Evolutionary conservation across 2,888 invertebrate species (phyloP).

Genomic region (Panzeria rudis): DNA sequence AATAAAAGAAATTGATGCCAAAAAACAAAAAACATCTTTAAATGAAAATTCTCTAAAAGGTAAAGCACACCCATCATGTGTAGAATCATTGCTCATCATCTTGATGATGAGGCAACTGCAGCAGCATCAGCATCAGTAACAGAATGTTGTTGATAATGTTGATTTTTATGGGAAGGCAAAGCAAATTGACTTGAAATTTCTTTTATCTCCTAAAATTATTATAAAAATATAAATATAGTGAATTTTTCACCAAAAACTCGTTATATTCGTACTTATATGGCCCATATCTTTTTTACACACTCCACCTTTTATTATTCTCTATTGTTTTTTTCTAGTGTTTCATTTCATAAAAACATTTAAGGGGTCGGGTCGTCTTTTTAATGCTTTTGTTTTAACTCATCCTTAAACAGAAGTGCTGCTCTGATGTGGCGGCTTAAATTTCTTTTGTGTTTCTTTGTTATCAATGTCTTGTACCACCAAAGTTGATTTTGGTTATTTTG

Average conservation of each 20-base stretch:
- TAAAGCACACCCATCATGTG: conserved; percentile 54
- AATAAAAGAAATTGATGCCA: conserved; percentile 34
- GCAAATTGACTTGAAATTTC: conserved; percentile 60
- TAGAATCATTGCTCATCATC: conserved; percentile 21
- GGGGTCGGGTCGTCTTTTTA: neutral
- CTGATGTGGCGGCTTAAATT: conserved; percentile 13
- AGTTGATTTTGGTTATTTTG: conserved; percentile 38
- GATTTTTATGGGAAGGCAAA: conserved; percentile 63
- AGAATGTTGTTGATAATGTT: conserved; percentile 48
- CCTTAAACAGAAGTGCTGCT: conserved; percentile 13
- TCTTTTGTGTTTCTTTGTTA: conserved; percentile 12
- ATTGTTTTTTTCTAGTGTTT: conserved; percentile 35
- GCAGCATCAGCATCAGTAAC: conserved; percentile 27
- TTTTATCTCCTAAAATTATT: conserved; percentile 24
- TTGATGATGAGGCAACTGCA: conserved; percentile 20
- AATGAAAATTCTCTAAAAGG: neutral
- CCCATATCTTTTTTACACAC: conserved; percentile 33
- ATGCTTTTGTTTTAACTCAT: conserved; percentile 32
- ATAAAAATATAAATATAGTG: conserved; percentile 29
- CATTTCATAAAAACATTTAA: conserved; percentile 7
- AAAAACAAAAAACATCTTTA: no score
- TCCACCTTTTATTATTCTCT: conserved; percentile 26
- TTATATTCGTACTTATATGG: neutral
- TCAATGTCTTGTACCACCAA: conserved; percentile 38
- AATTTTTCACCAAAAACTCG: conserved; percentile 24